Conservation (phyloP, 2,797 vertebrate genomes). For the Urocyon cinereoargenteus region DNA sequence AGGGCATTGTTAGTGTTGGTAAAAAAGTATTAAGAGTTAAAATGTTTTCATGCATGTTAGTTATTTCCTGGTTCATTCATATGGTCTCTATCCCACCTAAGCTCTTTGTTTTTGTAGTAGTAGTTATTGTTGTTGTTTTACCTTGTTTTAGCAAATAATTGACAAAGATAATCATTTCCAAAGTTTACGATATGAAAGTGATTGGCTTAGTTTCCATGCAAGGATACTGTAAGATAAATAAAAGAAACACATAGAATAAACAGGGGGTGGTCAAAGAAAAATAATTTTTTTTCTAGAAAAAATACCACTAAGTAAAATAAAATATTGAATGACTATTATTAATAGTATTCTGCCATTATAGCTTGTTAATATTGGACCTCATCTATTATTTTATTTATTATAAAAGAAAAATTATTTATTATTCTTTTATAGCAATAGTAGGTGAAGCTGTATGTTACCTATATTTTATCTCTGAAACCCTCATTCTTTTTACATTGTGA, state of each 20-base stretch:
- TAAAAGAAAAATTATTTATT: background rate
- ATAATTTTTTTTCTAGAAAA: background rate
- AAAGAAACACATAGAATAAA: background rate
- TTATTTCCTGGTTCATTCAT: background rate
- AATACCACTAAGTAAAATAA: background rate
- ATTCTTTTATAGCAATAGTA: background rate
- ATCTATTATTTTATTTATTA: background rate
- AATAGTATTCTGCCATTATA: background rate
- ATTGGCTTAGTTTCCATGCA: background rate
- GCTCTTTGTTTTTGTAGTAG: background rate
- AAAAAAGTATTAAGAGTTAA: background rate
- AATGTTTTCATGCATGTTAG: background rate
- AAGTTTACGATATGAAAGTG: background rate
- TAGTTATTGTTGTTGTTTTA: background rate
- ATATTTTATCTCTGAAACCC: background rate
- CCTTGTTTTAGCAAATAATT: background rate
- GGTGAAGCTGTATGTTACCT: background rate
- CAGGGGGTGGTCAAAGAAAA: background rate
- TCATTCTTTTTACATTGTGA: background rate
- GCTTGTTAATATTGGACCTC: background rate
- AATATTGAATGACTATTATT: background rate
- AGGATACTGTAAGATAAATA: background rate
- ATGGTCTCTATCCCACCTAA: background rate
- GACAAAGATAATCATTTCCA: background rate
- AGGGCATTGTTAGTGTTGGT: background rate